Conservation (phyloP, 2,888 invertebrate genomes). For the Leuctra nigra region DNA sequence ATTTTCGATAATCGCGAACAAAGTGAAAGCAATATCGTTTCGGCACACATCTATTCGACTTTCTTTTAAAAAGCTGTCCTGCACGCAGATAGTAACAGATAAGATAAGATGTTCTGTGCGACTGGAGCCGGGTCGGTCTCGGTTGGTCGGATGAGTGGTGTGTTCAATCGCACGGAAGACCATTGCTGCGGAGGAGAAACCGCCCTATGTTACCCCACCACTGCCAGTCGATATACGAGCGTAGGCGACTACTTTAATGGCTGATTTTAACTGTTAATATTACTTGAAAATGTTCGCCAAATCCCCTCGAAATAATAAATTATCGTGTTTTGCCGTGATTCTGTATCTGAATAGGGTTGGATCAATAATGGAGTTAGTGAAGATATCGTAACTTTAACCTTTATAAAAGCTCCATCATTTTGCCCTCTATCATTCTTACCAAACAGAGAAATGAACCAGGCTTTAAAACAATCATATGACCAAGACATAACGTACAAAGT, state of each 20-base stretch:
- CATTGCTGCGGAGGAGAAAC: conserved; percentile 9
- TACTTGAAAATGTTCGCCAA: conserved; percentile 9
- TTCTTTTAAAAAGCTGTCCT: conserved; percentile 11
- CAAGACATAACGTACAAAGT: too few species aligned
- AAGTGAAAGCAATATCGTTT: too few species aligned
- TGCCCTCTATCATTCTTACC: too few species aligned
- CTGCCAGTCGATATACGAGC: conserved; percentile 2
- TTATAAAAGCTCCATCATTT: too few species aligned
- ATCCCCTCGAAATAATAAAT: not conserved
- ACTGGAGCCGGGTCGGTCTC: not conserved
- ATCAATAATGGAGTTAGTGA: too few species aligned
- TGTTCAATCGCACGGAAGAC: conserved; percentile 2
- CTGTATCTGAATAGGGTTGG: too few species aligned
- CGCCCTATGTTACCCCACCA: conserved; percentile 1
- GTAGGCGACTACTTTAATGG: conserved; percentile 2
- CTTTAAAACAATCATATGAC: too few species aligned
- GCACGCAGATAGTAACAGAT: not conserved
- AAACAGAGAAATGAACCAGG: too few species aligned
- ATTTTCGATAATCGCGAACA: too few species aligned
- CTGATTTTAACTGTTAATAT: conserved; percentile 14
- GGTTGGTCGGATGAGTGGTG: conserved; percentile 5
- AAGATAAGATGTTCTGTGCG: not conserved
- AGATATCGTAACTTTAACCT: too few species aligned
- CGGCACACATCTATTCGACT: too few species aligned
- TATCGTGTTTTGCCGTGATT: not conserved